These are phyloP conservation scores for Osmoderma eremita DNA, from an alignment of 2,888 invertebrate genomes.

Conservation along the genomic window DNA sequence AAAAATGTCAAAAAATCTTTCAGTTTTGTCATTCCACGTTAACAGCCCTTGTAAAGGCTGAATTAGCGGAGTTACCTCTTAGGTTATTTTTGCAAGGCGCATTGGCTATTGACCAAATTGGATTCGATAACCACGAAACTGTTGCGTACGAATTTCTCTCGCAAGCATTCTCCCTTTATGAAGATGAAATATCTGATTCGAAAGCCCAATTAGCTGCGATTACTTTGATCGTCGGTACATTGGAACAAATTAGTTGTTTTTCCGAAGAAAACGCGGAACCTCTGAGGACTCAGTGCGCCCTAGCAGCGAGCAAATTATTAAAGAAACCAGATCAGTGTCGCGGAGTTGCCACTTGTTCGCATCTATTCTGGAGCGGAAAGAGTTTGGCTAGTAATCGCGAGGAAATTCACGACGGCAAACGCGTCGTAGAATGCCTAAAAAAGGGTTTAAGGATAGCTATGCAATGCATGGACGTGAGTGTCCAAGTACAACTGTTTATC, in stretches of 20 bases:
- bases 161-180: conserved; percentile 94
- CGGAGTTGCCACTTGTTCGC: conserved; percentile 92
- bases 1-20: conserved; percentile 97
- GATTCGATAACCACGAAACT: conserved; percentile 94
- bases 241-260: conserved; percentile 95
- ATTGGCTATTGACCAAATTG: conserved; percentile 89
- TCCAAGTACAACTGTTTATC: conserved; percentile 95
- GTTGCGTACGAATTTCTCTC: conserved; percentile 99
- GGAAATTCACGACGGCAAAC: conserved; percentile 87
- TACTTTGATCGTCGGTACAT: conserved; percentile 92
- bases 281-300: conserved; percentile 92
- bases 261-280: conserved; percentile 97
- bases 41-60: conserved; percentile 92
- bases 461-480: conserved; percentile 97
- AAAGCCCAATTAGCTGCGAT: conserved; percentile 97
- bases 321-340: conserved; percentile 99
- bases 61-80: conserved; percentile 91
- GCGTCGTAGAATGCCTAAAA: conserved; percentile 94
- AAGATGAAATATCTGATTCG: conserved; percentile 98
- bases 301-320: conserved; percentile 94
- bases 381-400: conserved; percentile 61
- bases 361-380: conserved; percentile 96
- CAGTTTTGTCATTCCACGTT: conserved; percentile 98
- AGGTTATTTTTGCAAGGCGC: conserved; percentile 96
- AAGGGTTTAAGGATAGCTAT: conserved; percentile 95